A percentile compares a stretch with the other conserved stretches of the same genome.
phyloP scores from a whole-genome alignment of 2,113 vertebrate genomes.

The Pollimyrus isidori region DNA sequence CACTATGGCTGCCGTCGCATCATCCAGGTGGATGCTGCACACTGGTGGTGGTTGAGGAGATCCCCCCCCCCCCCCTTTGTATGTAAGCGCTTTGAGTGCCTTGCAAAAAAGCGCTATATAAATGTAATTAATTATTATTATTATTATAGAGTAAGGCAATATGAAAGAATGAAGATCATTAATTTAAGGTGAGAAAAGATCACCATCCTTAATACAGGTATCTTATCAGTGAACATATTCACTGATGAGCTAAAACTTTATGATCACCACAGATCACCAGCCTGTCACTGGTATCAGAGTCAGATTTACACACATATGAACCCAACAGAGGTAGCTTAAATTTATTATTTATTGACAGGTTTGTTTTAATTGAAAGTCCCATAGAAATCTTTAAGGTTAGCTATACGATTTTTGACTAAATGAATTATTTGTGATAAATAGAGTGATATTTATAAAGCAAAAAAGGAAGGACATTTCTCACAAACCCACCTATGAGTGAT shows the following conservation, averaged over 20 bases:
- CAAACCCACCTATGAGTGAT: neutral
- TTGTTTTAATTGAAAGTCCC: neutral
- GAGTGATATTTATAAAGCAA: neutral
- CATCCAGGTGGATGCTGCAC: no score
- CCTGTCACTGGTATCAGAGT: neutral
- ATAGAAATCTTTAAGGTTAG: neutral
- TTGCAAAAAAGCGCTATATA: no score
- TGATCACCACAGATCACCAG: neutral
- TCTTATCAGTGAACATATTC: neutral
- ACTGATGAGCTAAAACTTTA: neutral
- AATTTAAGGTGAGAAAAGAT: neutral
- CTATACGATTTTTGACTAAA: neutral
- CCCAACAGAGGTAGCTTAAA: neutral
- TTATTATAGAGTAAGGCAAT: neutral
- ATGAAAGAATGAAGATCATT: neutral
- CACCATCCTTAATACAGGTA: neutral
- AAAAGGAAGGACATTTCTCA: neutral
- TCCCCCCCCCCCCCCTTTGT: no score
- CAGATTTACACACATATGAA: neutral
- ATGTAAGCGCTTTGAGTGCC: no score
- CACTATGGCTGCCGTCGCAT: no score
- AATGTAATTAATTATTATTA: no score
- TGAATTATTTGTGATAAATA: neutral
- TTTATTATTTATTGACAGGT: neutral
- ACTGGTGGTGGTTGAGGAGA: no score